phyloP scores from a whole-genome alignment of 2,113 vertebrate genomes.

The Nibea albiflora region DNA sequence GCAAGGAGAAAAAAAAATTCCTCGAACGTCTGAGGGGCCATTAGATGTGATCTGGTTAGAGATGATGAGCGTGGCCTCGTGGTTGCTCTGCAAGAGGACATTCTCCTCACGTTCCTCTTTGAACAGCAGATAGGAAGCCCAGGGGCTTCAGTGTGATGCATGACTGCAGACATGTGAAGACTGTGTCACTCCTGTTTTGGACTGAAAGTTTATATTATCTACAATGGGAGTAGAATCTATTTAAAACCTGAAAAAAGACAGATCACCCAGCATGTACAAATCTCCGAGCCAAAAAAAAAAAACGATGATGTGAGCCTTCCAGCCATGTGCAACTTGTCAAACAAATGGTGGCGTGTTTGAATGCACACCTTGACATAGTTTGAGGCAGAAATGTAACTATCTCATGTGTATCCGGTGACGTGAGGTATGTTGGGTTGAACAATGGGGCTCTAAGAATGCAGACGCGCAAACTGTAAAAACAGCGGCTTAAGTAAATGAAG shows the following conservation, averaged over 20 bases:
- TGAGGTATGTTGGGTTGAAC: conserved; percentile 35
- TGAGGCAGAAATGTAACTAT: conserved; percentile 23
- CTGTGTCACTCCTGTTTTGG: conserved; percentile 17
- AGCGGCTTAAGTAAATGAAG: conserved; percentile 59
- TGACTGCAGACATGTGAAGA: conserved; percentile 15
- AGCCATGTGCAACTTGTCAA: too few relatives aligned
- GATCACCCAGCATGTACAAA: not conserved
- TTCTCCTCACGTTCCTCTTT: conserved; percentile 35
- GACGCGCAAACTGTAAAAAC: conserved; percentile 34
- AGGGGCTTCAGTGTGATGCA: conserved; percentile 20
- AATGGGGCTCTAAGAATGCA: conserved; percentile 42
- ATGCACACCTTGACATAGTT: conserved; percentile 1
- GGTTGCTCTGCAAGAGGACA: conserved; percentile 44
- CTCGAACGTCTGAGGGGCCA: conserved; percentile 65
- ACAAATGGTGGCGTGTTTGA: not conserved
- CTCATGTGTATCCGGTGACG: not conserved
- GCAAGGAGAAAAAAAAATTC: conserved; percentile 62
- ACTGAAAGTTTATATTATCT: conserved; percentile 2
- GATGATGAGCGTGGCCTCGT: conserved; percentile 38
- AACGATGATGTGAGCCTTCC: not conserved
- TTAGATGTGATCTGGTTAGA: conserved; percentile 64
- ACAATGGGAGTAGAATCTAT: not conserved
- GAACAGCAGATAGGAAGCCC: conserved; percentile 20
- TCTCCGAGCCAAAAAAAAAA: not conserved
- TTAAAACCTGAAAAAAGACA: conserved; percentile 6